These are phyloP conservation scores for Pardosa pseudoannulata DNA, from an alignment of 2,888 invertebrate species.

Conservation along the genomic window DNA sequence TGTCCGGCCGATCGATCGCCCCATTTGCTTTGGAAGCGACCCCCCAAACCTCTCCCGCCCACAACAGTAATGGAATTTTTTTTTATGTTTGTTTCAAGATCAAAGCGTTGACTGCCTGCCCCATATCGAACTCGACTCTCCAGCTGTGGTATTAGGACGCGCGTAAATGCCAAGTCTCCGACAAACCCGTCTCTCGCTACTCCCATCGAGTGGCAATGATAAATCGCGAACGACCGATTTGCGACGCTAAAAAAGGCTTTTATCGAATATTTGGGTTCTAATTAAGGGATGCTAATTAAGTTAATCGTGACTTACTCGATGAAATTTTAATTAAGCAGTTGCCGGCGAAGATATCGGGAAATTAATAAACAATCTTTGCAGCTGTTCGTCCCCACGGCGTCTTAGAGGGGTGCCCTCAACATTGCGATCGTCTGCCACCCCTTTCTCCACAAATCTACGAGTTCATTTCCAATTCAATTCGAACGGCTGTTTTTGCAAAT, in stretches of 20 bases:
- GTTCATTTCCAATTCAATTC: not conserved
- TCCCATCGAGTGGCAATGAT: conserved; percentile 55
- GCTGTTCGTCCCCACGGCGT: conserved; percentile 54
- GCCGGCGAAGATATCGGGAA: conserved; percentile 68
- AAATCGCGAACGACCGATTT: conserved; percentile 23
- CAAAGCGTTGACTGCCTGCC: conserved; percentile 32
- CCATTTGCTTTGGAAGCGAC: conserved; percentile 25
- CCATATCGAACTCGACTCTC: conserved; percentile 18
- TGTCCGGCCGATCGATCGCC: conserved; percentile 24
- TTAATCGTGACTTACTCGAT: conserved; percentile 72
- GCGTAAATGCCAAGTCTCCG: not conserved
- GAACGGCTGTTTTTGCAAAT: not conserved
- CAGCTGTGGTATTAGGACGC: not conserved
- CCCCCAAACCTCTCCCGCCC: conserved; percentile 10
- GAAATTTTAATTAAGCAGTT: conserved; percentile 72
- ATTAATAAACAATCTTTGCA: conserved; percentile 69
- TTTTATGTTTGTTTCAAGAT: conserved; percentile 36
- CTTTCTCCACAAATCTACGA: not conserved
- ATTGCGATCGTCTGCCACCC: conserved; percentile 18
- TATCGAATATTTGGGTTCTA: conserved; percentile 65
- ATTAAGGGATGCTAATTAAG: conserved; percentile 71
- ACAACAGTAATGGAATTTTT: conserved; percentile 52
- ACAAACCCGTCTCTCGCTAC: conserved; percentile 18
- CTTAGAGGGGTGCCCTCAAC: conserved; percentile 21
- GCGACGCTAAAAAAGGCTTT: conserved; percentile 40